phyloP scores from a whole-genome alignment of 1,140 invertebrate genomes.

The Gryllus bimaculatus region DNA sequence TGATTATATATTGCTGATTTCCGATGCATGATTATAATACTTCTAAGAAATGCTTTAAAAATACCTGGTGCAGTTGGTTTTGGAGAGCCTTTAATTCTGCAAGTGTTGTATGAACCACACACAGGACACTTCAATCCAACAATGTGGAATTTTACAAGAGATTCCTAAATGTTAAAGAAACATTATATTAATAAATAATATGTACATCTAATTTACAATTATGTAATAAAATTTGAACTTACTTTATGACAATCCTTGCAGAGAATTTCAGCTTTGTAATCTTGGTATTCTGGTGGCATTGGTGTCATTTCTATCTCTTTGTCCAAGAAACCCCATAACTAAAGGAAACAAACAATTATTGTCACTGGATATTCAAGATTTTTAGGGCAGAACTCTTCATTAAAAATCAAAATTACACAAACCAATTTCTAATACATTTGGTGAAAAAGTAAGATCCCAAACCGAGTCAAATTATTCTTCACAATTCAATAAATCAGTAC shows the following conservation, averaged over 20 bases:
- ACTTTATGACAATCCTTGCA: slow-evolving; percentile 86
- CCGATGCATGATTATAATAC: too few relatives aligned
- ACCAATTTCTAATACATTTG: too few relatives aligned
- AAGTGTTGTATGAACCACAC: slow-evolving; percentile 82
- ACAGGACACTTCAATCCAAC: slow-evolving; percentile 72
- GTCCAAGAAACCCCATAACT: slow-evolving; percentile 72
- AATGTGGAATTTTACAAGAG: slow-evolving; percentile 71
- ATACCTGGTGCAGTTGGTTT: slow-evolving; percentile 10
- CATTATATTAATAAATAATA: slow-evolving; percentile 7
- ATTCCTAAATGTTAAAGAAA: slow-evolving; percentile 45
- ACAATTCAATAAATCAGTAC: too few relatives aligned
- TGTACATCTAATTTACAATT: background rate
- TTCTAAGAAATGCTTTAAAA: too few relatives aligned
- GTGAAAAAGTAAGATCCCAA: too few relatives aligned
- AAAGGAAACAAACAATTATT: slow-evolving; percentile 27
- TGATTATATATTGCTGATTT: too few relatives aligned
- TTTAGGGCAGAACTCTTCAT: too few relatives aligned
- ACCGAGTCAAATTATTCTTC: too few relatives aligned
- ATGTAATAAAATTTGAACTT: too few relatives aligned
- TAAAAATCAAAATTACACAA: too few relatives aligned
- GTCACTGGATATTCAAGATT: background rate
- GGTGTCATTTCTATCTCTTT: slow-evolving; percentile 66
- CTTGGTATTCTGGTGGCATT: slow-evolving; percentile 70
- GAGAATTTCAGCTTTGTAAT: slow-evolving; percentile 66
- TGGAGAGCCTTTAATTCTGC: slow-evolving; percentile 41